phyloP scores from a whole-genome alignment of 1,140 invertebrate species.

The Cherax quadricarinatus region DNA sequence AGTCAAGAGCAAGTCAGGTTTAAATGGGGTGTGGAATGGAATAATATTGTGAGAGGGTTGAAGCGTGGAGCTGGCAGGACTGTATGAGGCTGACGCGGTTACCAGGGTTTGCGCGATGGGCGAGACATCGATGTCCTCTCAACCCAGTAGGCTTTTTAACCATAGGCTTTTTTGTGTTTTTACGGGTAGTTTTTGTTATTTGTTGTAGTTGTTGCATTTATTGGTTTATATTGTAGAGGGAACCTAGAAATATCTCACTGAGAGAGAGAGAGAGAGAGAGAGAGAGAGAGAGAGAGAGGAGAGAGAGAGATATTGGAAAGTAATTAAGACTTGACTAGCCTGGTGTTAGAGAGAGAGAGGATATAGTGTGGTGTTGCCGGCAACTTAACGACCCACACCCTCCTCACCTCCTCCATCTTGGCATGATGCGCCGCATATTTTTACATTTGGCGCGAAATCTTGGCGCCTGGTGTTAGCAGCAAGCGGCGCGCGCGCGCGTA shows the following conservation, averaged over 20 bases:
- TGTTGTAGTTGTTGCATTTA: too few species aligned
- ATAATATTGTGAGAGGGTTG: slow-evolving; percentile 1
- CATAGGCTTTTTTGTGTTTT: too few species aligned
- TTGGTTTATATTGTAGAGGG: too few species aligned
- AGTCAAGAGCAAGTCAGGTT: not conserved
- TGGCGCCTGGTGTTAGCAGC: slow-evolving; percentile 33
- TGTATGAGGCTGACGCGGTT: slow-evolving; percentile 18
- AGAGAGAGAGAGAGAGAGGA: too few species aligned
- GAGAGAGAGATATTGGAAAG: too few species aligned
- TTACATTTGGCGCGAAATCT: slow-evolving; percentile 61
- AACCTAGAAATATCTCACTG: too few species aligned
- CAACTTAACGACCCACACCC: not conserved
- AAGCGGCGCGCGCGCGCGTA: not conserved
- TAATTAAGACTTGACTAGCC: not conserved
- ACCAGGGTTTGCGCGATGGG: slow-evolving; percentile 56
- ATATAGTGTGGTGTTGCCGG: not conserved
- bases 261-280: too few species aligned
- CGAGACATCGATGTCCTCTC: not conserved
- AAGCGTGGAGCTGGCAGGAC: not conserved
- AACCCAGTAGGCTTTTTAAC: too few species aligned
- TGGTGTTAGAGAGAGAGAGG: not conserved
- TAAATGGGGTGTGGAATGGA: not conserved
- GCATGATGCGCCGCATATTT: slow-evolving; percentile 59
- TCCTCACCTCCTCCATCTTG: not conserved
- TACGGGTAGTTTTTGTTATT: too few species aligned